phyloP scores from a whole-genome alignment of 2,888 invertebrate genomes.

The Caenorhabditis drosophilae region DNA sequence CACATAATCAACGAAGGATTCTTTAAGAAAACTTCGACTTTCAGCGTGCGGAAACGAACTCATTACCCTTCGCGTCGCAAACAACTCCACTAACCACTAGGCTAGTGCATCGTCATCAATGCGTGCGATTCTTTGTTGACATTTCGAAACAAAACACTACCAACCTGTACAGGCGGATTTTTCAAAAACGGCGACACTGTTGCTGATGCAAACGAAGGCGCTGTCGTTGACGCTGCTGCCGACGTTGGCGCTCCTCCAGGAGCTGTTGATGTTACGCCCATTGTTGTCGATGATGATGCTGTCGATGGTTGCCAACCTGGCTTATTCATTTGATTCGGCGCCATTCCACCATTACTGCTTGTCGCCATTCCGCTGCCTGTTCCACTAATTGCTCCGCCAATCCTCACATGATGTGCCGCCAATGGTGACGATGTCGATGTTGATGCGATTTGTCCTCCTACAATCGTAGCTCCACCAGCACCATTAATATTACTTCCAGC shows the following conservation, averaged over 20 bases:
- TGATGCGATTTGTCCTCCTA: no score
- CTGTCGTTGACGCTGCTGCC: background rate
- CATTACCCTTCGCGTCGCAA: background rate
- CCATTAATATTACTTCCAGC: no score
- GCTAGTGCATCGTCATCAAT: slow-evolving; percentile 17
- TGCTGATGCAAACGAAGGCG: no score
- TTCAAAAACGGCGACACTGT: background rate
- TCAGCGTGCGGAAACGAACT: slow-evolving; percentile 31
- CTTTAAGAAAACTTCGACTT: slow-evolving; percentile 26
- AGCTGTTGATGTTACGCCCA: no score
- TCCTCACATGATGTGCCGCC: no score
- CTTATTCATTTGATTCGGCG: slow-evolving; percentile 2
- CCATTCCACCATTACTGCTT: background rate
- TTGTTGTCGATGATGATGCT: background rate
- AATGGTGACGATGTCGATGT: no score
- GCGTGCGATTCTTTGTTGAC: background rate
- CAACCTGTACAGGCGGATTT: background rate
- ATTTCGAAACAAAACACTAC: background rate
- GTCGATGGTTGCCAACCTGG: no score
- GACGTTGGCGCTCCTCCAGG: background rate
- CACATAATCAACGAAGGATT: slow-evolving; percentile 34
- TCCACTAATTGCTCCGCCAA: no score
- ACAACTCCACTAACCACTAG: slow-evolving; percentile 10
- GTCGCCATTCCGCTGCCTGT: background rate
- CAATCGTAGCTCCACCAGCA: no score